Evolutionary conservation across 2,797 vertebrate species (phyloP), one percentile per base, ranked within the genome.

Genomic region (Spinibarbus caldwelli): DNA sequence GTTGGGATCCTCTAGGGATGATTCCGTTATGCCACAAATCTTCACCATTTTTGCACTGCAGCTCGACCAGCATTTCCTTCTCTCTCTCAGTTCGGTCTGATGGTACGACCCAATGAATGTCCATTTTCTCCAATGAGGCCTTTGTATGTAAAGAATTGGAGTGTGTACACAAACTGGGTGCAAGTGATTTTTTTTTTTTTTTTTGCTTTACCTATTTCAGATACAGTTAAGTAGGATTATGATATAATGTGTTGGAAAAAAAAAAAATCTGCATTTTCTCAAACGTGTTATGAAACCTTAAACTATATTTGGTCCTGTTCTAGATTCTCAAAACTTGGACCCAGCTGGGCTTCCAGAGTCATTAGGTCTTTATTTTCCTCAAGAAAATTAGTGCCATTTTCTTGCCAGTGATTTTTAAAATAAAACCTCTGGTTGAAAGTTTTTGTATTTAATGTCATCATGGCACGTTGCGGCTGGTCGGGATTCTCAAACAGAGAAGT

Each of bases 101-200:
- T 94, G 94, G 93, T 94, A 94, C 83, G 94, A 96, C 95, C 92
- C 92, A 93, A 92, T 95, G 95, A 96, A 96, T 96, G 95, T 96
- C 92, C 89, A 88, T 92, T 88, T 94, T 95, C 90, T 94, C 92
- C 94, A 78, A 93, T 86, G 94, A 94, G 94, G 95, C 95, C 95
- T 95, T 95, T 92, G 78, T 87, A 86, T 68, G 62, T 88, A 67
- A 67, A 81, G 85, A 87, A 47, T 83, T 19, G 68, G 80, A 80
- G 87, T 85, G 80, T 85, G 59, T 73, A 80, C 81, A 87, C 81
- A 84, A 86, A 72, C 82, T 49, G 78, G 29, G 62, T 68, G 49
- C 43, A 67, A 47, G 29, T 4, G 11, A 21, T 17, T 26, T 19
- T 15, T 14, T 34, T 23, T 14, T 57, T 0, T 75, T 47, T 78